phyloP scores from a whole-genome alignment of 2,888 invertebrate genomes.

The Plebejus anna region DNA sequence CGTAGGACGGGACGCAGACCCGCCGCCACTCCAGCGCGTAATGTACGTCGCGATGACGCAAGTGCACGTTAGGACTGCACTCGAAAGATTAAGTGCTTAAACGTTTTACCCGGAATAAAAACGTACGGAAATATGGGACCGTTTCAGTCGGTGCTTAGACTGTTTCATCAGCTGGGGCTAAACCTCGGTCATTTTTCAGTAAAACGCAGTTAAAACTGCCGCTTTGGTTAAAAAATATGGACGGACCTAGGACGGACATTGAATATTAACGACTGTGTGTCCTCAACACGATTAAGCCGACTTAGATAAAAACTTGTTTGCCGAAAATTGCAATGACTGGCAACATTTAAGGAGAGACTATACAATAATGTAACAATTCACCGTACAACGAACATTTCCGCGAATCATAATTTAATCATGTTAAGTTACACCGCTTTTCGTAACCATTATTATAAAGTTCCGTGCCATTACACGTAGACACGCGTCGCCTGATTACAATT shows the following conservation, averaged over 20 bases:
- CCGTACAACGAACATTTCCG: neutral
- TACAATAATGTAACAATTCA: neutral
- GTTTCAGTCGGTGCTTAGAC: constrained; percentile 6
- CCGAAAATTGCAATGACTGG: neutral
- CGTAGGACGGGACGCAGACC: constrained; percentile 36
- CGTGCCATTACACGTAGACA: neutral
- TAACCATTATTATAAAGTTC: constrained; percentile 2
- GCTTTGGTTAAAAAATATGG: neutral
- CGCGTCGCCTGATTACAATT: constrained; percentile 8
- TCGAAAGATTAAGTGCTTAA: constrained; percentile 32
- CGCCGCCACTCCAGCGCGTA: constrained; percentile 41
- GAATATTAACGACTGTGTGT: neutral
- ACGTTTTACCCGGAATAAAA: constrained; percentile 26
- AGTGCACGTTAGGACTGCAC: constrained; percentile 32
- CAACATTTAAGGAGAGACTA: neutral
- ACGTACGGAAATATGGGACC: constrained; percentile 19
- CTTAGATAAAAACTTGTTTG: neutral
- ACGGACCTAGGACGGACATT: no score
- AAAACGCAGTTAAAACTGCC: neutral
- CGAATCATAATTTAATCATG: neutral
- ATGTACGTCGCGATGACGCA: constrained; percentile 38
- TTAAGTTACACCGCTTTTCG: neutral
- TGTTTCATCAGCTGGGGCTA: constrained; percentile 6
- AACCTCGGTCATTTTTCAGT: neutral
- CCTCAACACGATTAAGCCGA: neutral